Conservation (phyloP, 2,113 vertebrate genomes). For the Apaloderma vittatum region DNA sequence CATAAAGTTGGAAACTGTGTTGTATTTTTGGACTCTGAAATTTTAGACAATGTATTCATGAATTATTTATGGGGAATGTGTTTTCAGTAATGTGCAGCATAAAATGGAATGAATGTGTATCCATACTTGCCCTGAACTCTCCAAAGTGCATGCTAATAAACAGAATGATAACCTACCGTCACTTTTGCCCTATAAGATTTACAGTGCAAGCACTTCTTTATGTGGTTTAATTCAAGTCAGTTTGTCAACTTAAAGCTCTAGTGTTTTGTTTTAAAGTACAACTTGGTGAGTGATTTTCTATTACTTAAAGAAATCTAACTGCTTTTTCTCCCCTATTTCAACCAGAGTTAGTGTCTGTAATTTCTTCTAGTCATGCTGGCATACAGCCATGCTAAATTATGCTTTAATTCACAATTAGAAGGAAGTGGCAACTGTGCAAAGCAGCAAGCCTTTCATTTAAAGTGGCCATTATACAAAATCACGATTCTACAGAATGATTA, state of each 20-base stretch:
- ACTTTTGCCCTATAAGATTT: constrained; percentile 61
- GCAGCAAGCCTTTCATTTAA: constrained; percentile 71
- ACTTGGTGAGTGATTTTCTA: constrained; percentile 33
- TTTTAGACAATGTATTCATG: constrained; percentile 69
- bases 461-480: constrained; percentile 49
- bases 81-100: constrained; percentile 67
- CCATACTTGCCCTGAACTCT: constrained; percentile 69
- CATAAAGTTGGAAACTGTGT: constrained; percentile 59
- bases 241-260: constrained; percentile 47
- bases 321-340: not conserved
- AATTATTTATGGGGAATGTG: constrained; percentile 75
- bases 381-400: constrained; percentile 51
- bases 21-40: constrained; percentile 72
- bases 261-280: constrained; percentile 48
- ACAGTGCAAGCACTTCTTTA: constrained; percentile 61
- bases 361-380: constrained; percentile 60
- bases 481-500: constrained; percentile 66
- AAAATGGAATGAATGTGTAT: constrained; percentile 71
- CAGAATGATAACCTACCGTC: constrained; percentile 57
- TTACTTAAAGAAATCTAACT: constrained; percentile 33
- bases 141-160: constrained; percentile 69
- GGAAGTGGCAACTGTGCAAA: constrained; percentile 62
- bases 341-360: constrained; percentile 29
- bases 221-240: constrained; percentile 61
- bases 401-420: constrained; percentile 77